Percentiles rank a stretch among this genome's conserved stretches.
phyloP scores from a whole-genome alignment of 2,113 vertebrate species.

The Riparia riparia region DNA sequence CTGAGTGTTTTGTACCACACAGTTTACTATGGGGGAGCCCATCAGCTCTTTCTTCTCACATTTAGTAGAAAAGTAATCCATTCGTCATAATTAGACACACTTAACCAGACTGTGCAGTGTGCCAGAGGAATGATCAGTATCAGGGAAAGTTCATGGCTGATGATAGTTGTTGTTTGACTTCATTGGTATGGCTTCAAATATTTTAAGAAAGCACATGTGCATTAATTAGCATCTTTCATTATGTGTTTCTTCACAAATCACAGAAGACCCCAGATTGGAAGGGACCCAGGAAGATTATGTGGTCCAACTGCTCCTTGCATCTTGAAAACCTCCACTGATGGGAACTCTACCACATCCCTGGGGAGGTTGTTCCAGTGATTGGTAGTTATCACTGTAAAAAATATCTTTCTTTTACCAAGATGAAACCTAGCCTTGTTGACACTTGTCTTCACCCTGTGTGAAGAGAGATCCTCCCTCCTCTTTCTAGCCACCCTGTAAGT shows the following conservation, averaged over 20 bases:
- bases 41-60: neutral
- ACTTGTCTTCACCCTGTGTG: neutral
- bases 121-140: neutral
- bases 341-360: neutral
- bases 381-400: neutral
- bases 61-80: neutral
- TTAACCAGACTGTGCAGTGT: neutral
- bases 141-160: neutral
- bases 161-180: neutral
- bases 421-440: neutral
- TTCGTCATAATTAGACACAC: neutral
- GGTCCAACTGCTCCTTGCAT: fast-evolving
- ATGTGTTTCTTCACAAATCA: neutral
- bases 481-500: neutral
- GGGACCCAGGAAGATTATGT: neutral
- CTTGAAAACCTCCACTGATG: neutral
- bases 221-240: neutral
- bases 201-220: neutral
- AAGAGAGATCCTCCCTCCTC: neutral
- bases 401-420: neutral
- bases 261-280: neutral
- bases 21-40: neutral
- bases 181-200: neutral
- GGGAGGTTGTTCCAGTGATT: neutral
- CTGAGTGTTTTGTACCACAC: neutral